These are phyloP conservation scores for Dreissena rostriformis DNA, from an alignment of 1,140 invertebrate species.

Conservation along the genomic window DNA sequence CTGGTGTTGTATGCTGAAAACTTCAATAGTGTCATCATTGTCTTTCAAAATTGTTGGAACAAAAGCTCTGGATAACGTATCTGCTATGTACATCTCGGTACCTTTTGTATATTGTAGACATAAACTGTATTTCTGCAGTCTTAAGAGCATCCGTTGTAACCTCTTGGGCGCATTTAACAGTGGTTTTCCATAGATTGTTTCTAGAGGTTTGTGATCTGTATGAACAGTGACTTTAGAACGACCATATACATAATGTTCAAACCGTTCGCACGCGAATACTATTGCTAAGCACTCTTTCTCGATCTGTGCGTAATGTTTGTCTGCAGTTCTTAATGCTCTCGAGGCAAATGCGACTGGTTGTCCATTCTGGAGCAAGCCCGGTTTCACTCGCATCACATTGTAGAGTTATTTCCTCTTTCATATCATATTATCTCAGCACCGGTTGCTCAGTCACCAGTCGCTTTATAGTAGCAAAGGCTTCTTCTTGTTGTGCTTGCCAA, in stretches of 20 bases:
- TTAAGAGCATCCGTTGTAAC: conserved; percentile 68
- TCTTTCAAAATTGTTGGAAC: conserved; percentile 8
- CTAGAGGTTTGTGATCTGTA: conserved; percentile 61
- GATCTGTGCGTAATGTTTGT: conserved; percentile 62
- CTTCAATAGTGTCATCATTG: too few relatives aligned
- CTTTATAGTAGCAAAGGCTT: conserved; percentile 46
- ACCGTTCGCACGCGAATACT: conserved; percentile 80
- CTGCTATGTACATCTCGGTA: conserved; percentile 80
- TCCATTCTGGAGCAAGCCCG: not conserved
- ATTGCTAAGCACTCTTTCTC: conserved; percentile 58
- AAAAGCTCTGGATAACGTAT: conserved; percentile 63
- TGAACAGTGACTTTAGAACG: conserved; percentile 59
- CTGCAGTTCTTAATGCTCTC: conserved; percentile 55
- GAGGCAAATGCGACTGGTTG: conserved; percentile 63
- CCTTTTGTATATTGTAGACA: conserved; percentile 76
- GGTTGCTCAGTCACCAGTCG: conserved; percentile 24
- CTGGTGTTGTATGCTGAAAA: too few relatives aligned
- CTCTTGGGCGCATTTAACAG: conserved; percentile 52
- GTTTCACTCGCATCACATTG: too few relatives aligned
- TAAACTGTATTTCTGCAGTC: conserved; percentile 80
- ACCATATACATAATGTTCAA: conserved; percentile 80
- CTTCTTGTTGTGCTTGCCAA: conserved; percentile 56
- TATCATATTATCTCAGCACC: conserved; percentile 58
- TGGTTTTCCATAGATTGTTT: conserved; percentile 58
- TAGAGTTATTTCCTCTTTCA: conserved; percentile 22